These are phyloP conservation scores for Cyphomyrmex costatus DNA, from an alignment of 1,140 invertebrate genomes.

Conservation along the genomic window DNA sequence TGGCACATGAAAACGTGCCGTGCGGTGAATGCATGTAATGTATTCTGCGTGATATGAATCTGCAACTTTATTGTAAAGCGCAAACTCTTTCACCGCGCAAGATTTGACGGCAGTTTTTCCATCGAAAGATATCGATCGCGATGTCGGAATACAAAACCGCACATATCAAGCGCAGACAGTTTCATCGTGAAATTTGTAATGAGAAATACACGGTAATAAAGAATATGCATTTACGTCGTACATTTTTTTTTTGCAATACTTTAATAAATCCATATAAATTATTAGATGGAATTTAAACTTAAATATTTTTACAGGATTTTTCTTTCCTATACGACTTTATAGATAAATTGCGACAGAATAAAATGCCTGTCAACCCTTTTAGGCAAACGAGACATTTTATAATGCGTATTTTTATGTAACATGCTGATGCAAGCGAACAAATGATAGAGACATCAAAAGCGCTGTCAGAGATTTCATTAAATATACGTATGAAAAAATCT, in stretches of 20 bases:
- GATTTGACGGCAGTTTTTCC: conserved; percentile 54
- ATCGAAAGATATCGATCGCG: conserved; percentile 4
- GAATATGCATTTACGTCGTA: neutral
- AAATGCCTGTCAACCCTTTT: neutral
- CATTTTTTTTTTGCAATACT: neutral
- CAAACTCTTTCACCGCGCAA: conserved; percentile 40
- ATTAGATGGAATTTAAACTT: neutral
- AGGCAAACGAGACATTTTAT: neutral
- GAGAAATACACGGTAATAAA: neutral
- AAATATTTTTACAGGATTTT: conserved; percentile 1
- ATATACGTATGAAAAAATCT: conserved; percentile 37
- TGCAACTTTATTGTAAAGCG: conserved; percentile 54
- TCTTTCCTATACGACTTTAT: neutral
- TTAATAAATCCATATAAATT: conserved; percentile 6
- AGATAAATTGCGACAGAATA: neutral
- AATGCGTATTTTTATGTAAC: conserved; percentile 3
- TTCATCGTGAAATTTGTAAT: neutral
- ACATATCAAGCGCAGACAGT: neutral
- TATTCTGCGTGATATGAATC: conserved; percentile 62
- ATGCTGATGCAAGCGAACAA: neutral
- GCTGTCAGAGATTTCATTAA: conserved; percentile 27
- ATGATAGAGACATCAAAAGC: conserved; percentile 20
- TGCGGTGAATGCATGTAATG: conserved; percentile 49
- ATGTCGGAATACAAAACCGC: conserved; percentile 8
- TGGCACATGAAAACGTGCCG: conserved; percentile 43